Evolutionary conservation across 2,113 vertebrate genomes (phyloP), one percentile per base, ranked within the genome.

Genomic region (Galbula dea): DNA sequence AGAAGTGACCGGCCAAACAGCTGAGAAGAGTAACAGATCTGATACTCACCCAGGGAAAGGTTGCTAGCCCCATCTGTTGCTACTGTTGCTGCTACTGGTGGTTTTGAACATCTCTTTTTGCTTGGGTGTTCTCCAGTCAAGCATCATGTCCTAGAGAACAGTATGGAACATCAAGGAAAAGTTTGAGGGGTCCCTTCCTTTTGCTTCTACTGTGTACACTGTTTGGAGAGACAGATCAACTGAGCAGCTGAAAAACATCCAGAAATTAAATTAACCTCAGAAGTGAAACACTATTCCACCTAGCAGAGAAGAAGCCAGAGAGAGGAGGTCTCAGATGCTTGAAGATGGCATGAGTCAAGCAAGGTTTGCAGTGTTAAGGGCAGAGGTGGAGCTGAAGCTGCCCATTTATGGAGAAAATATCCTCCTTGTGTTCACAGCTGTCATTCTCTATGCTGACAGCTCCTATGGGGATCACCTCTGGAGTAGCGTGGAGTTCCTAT

Each of bases 11-110:
- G 3, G 14, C 20, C 36, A 76, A 95, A 72, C 62, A 90, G 57
- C 83, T 90, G 89, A 86, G 80, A 86, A 68, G 77, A 95, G 45
- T 23, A 82, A 54, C 86, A 86, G 74, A 71, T 71, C 71, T 87
- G 83, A 55, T 92, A 69, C 13, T 90, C 81, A 79, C 77, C 51
- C 78, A 83, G 78, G 63, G 84, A 87, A 93, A 89, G 62, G 46
- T 80, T 87, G 32, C 54, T 89, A 93, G 90, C 74, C 94, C 86
- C 84, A 92, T 87, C 81, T 91, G 81, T 96, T 93, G 84, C 95
- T 93, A 66, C 84, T 37, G 54, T 67, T 84, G 58, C 51, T 89
- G 59, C 62, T 92, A 59, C n/a, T 91, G 84, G 34, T 90, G 10
- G 85, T 83, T 93, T 94, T 67, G 75, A 80, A 48, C 27, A 67